Evolutionary conservation across 37 sponge, comb jelly and placozoan species (phyloP).

Genomic region (Agelas oroides): DNA sequence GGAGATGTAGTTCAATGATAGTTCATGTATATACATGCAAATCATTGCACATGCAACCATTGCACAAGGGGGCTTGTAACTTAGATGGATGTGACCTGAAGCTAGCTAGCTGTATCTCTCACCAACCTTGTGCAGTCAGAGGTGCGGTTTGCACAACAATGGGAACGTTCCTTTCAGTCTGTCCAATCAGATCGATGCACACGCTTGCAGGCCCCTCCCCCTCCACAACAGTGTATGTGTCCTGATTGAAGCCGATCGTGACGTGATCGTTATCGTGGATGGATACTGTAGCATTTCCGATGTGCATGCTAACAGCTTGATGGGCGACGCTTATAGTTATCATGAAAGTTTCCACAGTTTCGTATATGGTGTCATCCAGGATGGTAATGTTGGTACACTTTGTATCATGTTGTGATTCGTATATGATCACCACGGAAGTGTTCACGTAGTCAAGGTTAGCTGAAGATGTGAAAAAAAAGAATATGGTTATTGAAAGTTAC

Average conservation of each 20-base stretch:
- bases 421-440: not conserved
- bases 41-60: no score
- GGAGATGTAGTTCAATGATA: no score
- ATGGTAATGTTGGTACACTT: conserved; percentile 7
- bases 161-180: not conserved
- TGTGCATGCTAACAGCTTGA: conserved; percentile 24
- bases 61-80: no score
- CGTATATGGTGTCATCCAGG: conserved; percentile 19
- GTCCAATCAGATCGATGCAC: conserved; percentile 5
- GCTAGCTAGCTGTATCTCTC: no score
- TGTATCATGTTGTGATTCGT: not conserved
- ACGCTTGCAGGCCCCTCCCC: not conserved
- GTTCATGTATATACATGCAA: no score
- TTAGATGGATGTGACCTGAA: no score
- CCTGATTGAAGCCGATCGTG: not conserved
- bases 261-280: conserved; percentile 33
- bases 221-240: not conserved
- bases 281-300: conserved; percentile 1
- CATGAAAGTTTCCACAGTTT: conserved; percentile 11
- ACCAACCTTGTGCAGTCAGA: conserved; percentile 19
- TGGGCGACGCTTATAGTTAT: not conserved
- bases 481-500: no score
- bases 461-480: not conserved
- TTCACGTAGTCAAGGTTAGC: conserved; percentile 23
- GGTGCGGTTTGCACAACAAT: not conserved